These are phyloP conservation scores for Babylonia areolata DNA, from an alignment of 1,140 invertebrate species.

Conservation along the genomic window DNA sequence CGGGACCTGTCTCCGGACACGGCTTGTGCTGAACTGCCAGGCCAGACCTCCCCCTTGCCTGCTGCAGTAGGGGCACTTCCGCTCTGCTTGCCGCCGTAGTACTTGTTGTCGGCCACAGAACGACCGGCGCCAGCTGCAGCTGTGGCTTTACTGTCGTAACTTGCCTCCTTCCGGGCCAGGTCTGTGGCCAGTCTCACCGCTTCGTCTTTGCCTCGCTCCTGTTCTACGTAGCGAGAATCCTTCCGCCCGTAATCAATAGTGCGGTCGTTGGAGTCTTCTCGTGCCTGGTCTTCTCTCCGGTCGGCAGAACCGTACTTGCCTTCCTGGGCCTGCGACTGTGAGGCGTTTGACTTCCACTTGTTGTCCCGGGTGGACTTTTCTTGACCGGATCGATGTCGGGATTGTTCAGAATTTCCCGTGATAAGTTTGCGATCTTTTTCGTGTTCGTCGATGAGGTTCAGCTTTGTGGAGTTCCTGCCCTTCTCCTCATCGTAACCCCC, in stretches of 20 bases:
- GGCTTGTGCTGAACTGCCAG: neutral
- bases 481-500: constrained; percentile 49
- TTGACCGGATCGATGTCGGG: constrained; percentile 25
- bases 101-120: constrained; percentile 40
- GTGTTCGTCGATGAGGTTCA: constrained; percentile 37
- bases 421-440: constrained; percentile 42
- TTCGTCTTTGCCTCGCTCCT: constrained; percentile 38
- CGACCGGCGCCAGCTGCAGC: constrained; percentile 31
- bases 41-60: neutral
- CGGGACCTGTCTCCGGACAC: constrained; percentile 15
- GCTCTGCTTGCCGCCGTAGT: constrained; percentile 37
- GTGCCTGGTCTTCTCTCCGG: constrained; percentile 36
- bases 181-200: constrained; percentile 42
- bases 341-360: constrained; percentile 39
- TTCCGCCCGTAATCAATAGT: constrained; percentile 40
- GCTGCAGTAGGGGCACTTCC: no score
- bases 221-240: constrained; percentile 35
- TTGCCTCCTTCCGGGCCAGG: constrained; percentile 36
- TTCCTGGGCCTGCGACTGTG: constrained; percentile 40
- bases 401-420: constrained; percentile 24
- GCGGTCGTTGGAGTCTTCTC: constrained; percentile 35
- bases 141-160: constrained; percentile 38
- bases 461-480: constrained; percentile 22
- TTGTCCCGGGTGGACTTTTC: constrained; percentile 42
- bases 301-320: constrained; percentile 42